Base-by-base conservation (phyloP, 2,797 vertebrate genomes). In the Ptychadena robeensis region DNA sequence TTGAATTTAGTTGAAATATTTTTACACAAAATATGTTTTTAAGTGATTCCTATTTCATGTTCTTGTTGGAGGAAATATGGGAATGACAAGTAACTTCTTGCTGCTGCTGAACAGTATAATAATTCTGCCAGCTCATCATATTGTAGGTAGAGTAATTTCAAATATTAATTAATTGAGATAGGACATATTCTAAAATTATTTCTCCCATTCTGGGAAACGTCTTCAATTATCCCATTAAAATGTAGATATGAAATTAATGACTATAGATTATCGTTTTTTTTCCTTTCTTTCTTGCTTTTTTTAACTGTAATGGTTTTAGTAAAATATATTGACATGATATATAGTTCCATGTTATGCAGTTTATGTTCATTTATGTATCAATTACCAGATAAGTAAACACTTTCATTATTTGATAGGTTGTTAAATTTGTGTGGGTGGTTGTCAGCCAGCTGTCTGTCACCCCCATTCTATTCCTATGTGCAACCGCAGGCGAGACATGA, bases 151-250 rank as follows among this genome's bases (percentile, higher is more conserved):
- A 40, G 76, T 63, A 28, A 35, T 84, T 84, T 59, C 65, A 37
- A 66, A 66, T 80, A 84, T 84, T 84, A 84, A 84, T 84, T 84
- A 73, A 70, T 68, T 15, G 70, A 81, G 76, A 72, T 59, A 35
- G 79, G 76, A 70, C 76, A 79, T 83, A 73, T 83, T 79, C 61
- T 80, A 79, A 73, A 84, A 66, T 84, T 40, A 80, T 84, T 73
- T 79, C 69, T 22, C 61, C 64, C 28, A 28, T 84, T 84, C 82
- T 74, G 76, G 82, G 82, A 84, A 84, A 84, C 48, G 82, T 79
- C 70, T 80, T 57, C 77, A 84, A 74, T 84, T 57, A 74, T 73
- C 76, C 69, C 48, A 79, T 79, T 84, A 84, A 83, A 79, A 84
- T 84, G 70, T 63, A 79, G 76, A 84, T 74, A 59, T 79, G 32